Base-by-base conservation (phyloP, 2,113 vertebrate genomes). In the Vombatus ursinus region DNA sequence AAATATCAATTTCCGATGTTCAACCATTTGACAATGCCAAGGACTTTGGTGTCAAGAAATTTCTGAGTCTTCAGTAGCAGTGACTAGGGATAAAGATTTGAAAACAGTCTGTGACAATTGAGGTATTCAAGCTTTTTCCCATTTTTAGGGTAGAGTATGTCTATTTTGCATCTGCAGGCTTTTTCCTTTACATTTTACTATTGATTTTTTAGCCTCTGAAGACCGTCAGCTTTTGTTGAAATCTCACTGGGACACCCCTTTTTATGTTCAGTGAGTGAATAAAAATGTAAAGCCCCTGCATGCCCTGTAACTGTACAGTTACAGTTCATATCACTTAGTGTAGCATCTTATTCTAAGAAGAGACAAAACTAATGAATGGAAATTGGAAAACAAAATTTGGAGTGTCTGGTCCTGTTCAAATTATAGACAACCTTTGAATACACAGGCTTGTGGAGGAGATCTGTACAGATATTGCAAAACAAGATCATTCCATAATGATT, bases 281-380 rank as follows among this genome's bases (percentile, higher is more conserved):
- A 0, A 53, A 54, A 91, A 91, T 12, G 37, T 12, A 26, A 89
- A 93, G 1, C 3, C 50, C 25, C 26, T 90, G 49, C 52, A 57
- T 10, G 50, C 48, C 90, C 49, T n/a, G n/a, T n/a, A n/a, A 0
- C 2, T 0, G 3, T 37, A 26, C 0, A 1, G 31, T 1, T 37
- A 26, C 0, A 1, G 31, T 1, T 12, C 26, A 23, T 77, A n/a
- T 11, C 10, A 8, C 44, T 53, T 22, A 53, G 50, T 47, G 94
- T 49, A 44, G 11, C 0, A 2, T 92, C 19, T 61, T 94, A 94
- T 91, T 48, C 92, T 93, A n/a, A 91, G 44, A 6, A 22, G 47
- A 68, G 54, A 68, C 28, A 68, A 68, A 50, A 19, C 24, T n/a
- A 8, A 50, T 31, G 47, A 61, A 54, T 50, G 19, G 26, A 68